Evolutionary conservation across 2,113 vertebrate species (phyloP), one percentile per base, ranked within the genome.

Genomic region (Stigmatopora argus): DNA sequence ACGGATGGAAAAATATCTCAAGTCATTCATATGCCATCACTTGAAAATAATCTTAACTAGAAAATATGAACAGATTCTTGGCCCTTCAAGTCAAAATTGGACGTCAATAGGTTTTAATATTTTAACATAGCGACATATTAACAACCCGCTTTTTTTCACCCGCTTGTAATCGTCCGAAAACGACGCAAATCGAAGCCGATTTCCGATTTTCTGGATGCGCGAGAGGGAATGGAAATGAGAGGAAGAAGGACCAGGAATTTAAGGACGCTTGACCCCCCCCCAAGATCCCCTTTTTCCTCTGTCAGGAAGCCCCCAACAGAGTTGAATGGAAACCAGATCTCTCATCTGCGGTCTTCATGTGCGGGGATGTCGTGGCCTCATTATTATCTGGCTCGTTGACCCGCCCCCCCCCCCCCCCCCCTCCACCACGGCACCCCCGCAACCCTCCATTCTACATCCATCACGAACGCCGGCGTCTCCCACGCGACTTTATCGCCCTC

Each of bases 321-420:
- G 81, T 75, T 18, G 38, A 80, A 70, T 68, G 74, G 83, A 84
- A 87, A 89, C 79, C 71, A 73, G 78, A 87, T 79, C 83, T 77
- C 82, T 84, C 74, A 75, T 87, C 78, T 84, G 73, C 65, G 7
- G 61, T 71, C 77, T 77, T 71, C 74, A 64, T 84, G 83, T 57
- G 73, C 70, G 80, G 85, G 83, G 83, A 87, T 69, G 83, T 83
- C 80, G 75, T 72, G 59, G 71, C 17, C 83, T 87, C 82, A 83
- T 88, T 87, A 86, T 85, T 87, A 86, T 85, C 80, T 65, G 4
- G 23, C 84, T 83, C 74, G 80, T 81, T 83, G 83, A 67, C 11
- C 72, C 71, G 55, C 68, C 53, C 45, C 65, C 73, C 74, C 77
- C 75, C 73, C 66, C 3, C 80, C 69, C 9, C 45, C 65, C 73